Conservation (phyloP, 2,888 invertebrate species). For the Zootermopsis nevadensis region DNA sequence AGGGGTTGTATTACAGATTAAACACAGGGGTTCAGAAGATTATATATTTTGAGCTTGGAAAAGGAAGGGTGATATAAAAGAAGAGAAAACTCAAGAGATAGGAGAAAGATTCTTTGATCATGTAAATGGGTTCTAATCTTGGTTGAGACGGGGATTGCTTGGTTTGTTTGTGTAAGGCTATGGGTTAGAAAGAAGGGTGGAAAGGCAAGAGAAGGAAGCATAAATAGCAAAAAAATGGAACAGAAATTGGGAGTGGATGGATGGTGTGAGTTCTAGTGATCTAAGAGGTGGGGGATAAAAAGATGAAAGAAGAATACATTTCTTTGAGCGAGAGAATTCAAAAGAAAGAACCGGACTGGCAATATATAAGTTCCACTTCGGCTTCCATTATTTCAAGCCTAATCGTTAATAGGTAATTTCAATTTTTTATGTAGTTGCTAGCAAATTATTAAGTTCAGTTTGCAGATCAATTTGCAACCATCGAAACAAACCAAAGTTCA, state of each 20-base stretch:
- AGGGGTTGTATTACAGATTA: conserved; percentile 47
- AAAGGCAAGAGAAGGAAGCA: conserved; percentile 35
- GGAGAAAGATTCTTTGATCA: conserved; percentile 48
- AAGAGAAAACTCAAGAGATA: conserved; percentile 36
- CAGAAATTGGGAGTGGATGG: conserved; percentile 12
- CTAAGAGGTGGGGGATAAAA: not conserved
- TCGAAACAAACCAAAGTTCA: not conserved
- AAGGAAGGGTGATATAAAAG: conserved; percentile 21
- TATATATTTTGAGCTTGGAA: conserved; percentile 9
- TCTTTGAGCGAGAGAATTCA: conserved; percentile 37
- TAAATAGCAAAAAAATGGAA: conserved; percentile 31
- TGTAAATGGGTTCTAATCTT: conserved; percentile 49
- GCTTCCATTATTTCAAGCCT: conserved; percentile 14
- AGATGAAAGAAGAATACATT: conserved; percentile 40
- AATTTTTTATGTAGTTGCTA: conserved; percentile 20
- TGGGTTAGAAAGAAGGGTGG: conserved; percentile 32
- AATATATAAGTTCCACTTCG: conserved; percentile 32
- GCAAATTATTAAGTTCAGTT: not conserved
- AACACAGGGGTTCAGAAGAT: conserved; percentile 42
- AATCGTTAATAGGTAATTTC: conserved; percentile 34
- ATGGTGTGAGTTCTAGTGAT: conserved; percentile 11
- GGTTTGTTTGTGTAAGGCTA: conserved; percentile 43
- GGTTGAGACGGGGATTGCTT: conserved; percentile 26
- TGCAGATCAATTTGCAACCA: not conserved
- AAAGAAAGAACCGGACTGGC: conserved; percentile 14